These are phyloP conservation scores for Netelia inedita DNA, from an alignment of 2,888 invertebrate species.

Conservation along the genomic window DNA sequence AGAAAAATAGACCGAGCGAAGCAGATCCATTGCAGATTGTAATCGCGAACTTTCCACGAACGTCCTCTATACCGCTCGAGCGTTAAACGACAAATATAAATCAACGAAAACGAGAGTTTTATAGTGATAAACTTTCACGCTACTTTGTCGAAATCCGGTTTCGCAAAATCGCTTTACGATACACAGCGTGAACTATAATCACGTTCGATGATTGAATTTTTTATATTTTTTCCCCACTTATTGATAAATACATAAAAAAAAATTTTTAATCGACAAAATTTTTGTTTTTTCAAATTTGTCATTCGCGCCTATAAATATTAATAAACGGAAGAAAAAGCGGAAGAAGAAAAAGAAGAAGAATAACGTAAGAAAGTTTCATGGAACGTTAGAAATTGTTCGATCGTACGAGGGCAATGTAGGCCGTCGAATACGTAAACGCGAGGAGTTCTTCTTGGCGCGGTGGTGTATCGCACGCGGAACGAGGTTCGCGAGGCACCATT, in stretches of 20 bases:
- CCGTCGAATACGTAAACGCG: constrained; percentile 56
- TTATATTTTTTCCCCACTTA: background rate
- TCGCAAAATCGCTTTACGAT: constrained; percentile 3
- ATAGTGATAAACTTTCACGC: constrained; percentile 61
- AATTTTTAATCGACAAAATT: too few species aligned
- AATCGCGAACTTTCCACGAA: constrained; percentile 61
- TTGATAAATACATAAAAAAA: too few species aligned
- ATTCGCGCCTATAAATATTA: too few species aligned
- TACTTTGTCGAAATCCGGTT: constrained; percentile 17
- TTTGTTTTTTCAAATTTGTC: too few species aligned
- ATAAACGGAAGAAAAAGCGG: background rate
- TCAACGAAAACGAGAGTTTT: constrained; percentile 59
- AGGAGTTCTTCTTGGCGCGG: constrained; percentile 41
- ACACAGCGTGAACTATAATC: background rate
- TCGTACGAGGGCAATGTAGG: constrained; percentile 53
- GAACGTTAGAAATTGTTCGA: constrained; percentile 59
- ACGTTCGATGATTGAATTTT: constrained; percentile 20
- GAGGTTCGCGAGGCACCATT: background rate
- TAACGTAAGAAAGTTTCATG: constrained; percentile 4
- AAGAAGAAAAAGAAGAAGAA: too few species aligned
- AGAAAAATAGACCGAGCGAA: constrained; percentile 46
- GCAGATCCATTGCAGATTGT: constrained; percentile 52
- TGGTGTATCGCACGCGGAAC: constrained; percentile 47
- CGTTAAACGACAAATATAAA: constrained; percentile 64
- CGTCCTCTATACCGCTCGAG: constrained; percentile 24